These are phyloP conservation scores for Trissolcus brochymenae DNA, from an alignment of 2,888 invertebrate genomes.

Conservation along the genomic window DNA sequence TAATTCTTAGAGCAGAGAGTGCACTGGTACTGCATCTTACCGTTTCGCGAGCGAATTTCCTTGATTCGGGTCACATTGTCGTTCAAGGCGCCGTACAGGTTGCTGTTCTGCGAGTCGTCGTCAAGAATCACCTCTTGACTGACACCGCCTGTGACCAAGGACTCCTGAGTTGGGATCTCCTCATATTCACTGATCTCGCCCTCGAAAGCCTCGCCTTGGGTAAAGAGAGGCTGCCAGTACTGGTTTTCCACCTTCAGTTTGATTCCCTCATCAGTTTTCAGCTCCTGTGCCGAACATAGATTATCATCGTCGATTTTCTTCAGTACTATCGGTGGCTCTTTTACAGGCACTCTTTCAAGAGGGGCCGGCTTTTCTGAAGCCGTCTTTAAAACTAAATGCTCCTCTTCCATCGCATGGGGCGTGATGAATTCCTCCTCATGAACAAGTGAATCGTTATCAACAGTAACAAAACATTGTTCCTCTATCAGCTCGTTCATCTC, in stretches of 20 bases:
- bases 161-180: constrained; percentile 25
- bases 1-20: constrained; percentile 71
- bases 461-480: constrained; percentile 38
- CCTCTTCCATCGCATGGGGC: constrained; percentile 12
- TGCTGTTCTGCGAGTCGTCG: constrained; percentile 55
- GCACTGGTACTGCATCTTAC: constrained; percentile 69
- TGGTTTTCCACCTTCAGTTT: constrained; percentile 48
- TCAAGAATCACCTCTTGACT: background rate
- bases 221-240: constrained; percentile 49
- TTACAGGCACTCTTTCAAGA: constrained; percentile 27
- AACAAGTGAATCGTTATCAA: constrained; percentile 3
- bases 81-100: constrained; percentile 70
- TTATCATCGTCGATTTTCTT: constrained; percentile 42
- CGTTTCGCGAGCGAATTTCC: constrained; percentile 67
- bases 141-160: constrained; percentile 3
- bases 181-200: constrained; percentile 56
- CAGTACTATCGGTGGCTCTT: constrained; percentile 36
- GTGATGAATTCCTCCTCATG: constrained; percentile 30
- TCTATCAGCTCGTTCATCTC: constrained; percentile 39
- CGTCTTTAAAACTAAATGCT: constrained; percentile 14
- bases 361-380: constrained; percentile 30
- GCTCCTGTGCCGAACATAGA: constrained; percentile 35
- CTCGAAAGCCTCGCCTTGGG: constrained; percentile 40
- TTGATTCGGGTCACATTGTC: constrained; percentile 72
- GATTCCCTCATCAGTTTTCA: constrained; percentile 42